These are phyloP conservation scores for Neodontobutis hainanensis DNA, from an alignment of 2,113 vertebrate genomes.

Conservation along the genomic window DNA sequence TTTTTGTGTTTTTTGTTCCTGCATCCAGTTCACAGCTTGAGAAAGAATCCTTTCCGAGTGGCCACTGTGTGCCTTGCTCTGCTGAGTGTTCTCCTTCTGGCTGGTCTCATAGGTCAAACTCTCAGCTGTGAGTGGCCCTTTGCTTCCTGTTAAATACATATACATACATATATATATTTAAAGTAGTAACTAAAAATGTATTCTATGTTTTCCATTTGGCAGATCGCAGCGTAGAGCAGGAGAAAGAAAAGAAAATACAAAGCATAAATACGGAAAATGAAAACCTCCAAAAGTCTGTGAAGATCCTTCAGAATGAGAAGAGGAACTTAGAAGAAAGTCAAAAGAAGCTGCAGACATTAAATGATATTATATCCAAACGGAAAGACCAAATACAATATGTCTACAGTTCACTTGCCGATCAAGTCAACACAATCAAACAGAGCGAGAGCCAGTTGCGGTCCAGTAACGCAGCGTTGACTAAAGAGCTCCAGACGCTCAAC, in stretches of 20 bases:
- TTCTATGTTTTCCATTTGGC: not conserved
- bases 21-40: conserved; percentile 43
- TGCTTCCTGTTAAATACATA: not conserved
- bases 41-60: conserved; percentile 48
- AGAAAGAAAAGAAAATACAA: conserved; percentile 13
- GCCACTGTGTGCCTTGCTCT: conserved; percentile 49
- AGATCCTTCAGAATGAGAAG: conserved; percentile 11
- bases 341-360: accelerated
- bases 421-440: not conserved
- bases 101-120: conserved; percentile 53
- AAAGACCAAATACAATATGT: not conserved
- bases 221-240: conserved; percentile 40
- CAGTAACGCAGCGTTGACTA: conserved; percentile 12
- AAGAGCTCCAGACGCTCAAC: conserved; percentile 25
- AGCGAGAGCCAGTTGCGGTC: conserved; percentile 28
- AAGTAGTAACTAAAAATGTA: not conserved
- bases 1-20: too few species aligned
- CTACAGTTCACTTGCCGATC: not conserved
- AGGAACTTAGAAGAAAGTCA: accelerated
- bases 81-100: conserved; percentile 57
- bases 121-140: conserved; percentile 60
- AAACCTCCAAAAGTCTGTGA: conserved; percentile 27
- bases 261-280: conserved; percentile 18
- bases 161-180: not conserved
- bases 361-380: accelerated